Evolutionary conservation across 2,888 invertebrate species (phyloP), one percentile per base, ranked within the genome.

Genomic region (Pristionchus maxplancki): DNA sequence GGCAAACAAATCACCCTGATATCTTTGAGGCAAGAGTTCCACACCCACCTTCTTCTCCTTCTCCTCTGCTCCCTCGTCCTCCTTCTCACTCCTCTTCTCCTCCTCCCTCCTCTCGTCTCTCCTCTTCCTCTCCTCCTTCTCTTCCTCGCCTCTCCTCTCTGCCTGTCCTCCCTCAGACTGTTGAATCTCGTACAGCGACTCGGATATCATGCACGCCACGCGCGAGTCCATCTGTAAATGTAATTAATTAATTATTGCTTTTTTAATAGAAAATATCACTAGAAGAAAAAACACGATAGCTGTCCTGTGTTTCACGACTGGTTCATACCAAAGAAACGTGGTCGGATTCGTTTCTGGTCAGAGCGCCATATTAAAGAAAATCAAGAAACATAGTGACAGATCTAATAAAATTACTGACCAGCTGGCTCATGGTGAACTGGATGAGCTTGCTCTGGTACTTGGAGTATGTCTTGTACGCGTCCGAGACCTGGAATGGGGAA

Each of bases 401-500:
- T 9, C 9, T 5, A 5, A 17, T n/a, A n/a, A n/a, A 67, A 84
- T 31, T 89, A 85, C 91, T 71, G n/a, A 92, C 92, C 89, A 94
- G 87, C 64, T 93, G 93, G 53, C 93, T 93, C 94, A 94, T 94
- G 50, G 93, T 93, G 87, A 93, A 92, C 83, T 94, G 92, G 31
- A 95, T 91, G 11, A 95, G 92, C 9, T 93, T 90, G 31, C 92
- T 90, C 88, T 94, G 98, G 96, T 98, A 98, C 95, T 97, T 97
- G 94, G 97, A 96, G 95, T 99, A 97, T 91, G 98, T 96, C 94
- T 97, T 96, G 50, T 92, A 88, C 20, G 91, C 90, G 44, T 89
- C 88, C 0, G 90, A 90, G 24, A 89, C 88, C 89, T 88, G 50
- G 2, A 84, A 50, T 71, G 31, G 15, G n/a, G n/a, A n/a, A n/a